Evolutionary conservation across 2,797 vertebrate species (phyloP).

Genomic region (Carduelis carduelis): DNA sequence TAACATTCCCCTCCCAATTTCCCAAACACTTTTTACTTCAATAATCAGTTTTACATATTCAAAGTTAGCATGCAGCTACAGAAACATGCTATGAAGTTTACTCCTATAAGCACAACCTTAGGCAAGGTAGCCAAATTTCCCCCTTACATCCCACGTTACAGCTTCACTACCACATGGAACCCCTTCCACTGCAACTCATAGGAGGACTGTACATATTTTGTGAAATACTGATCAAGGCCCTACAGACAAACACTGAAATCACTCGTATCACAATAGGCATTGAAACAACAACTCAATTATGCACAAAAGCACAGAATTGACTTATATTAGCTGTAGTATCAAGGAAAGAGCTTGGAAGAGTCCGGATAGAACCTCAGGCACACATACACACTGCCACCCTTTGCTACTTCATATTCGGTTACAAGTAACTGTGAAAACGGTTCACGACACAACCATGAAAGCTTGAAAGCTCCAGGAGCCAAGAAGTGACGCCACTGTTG

Average conservation of each 20-base stretch:
- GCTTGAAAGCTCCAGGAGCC: neutral
- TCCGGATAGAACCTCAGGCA: neutral
- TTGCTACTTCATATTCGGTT: neutral
- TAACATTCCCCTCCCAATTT: neutral
- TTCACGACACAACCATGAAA: neutral
- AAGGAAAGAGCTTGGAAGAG: neutral
- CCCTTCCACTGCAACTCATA: neutral
- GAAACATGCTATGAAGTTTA: neutral
- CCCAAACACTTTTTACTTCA: neutral
- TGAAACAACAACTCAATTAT: neutral
- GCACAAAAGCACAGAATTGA: neutral
- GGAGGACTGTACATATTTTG: neutral
- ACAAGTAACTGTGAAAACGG: neutral
- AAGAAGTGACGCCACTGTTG: neutral
- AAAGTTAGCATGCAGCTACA: neutral
- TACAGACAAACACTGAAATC: neutral
- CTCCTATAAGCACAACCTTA: neutral
- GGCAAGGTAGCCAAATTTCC: neutral
- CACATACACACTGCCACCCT: accelerated
- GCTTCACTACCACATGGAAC: neutral
- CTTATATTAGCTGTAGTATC: neutral
- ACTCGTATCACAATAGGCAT: neutral
- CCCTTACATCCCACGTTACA: neutral
- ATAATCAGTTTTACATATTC: neutral
- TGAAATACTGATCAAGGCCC: neutral